These are phyloP conservation scores for Neotragus moschatus DNA, from an alignment of 2,113 vertebrate genomes.

Conservation along the genomic window DNA sequence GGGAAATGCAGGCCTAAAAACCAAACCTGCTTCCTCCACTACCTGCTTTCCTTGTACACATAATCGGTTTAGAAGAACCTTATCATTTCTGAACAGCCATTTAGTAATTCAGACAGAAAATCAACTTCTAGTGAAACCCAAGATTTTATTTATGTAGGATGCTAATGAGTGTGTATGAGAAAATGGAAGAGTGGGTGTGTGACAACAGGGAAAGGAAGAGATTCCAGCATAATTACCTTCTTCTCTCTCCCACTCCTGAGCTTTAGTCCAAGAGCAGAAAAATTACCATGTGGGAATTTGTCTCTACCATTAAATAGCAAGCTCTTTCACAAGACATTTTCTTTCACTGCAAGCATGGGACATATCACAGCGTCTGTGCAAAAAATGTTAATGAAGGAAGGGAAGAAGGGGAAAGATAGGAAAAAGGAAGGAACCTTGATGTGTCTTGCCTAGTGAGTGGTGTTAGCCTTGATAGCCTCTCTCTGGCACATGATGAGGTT, in stretches of 20 bases:
- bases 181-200: not conserved
- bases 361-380: not conserved
- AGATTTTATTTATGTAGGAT: not conserved
- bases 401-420: not conserved
- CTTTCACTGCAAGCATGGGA: not conserved
- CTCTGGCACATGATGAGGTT: not conserved
- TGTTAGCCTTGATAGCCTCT: not conserved
- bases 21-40: not conserved
- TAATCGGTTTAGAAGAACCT: not conserved
- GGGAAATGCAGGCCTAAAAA: not conserved
- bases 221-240: not conserved
- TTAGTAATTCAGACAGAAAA: slow-evolving; percentile 1
- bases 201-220: not conserved
- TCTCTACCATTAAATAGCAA: not conserved
- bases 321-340: not conserved
- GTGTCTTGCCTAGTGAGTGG: not conserved
- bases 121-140: not conserved
- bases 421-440: not conserved
- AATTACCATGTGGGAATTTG: not conserved
- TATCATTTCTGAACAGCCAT: not conserved
- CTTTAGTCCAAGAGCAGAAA: not conserved
- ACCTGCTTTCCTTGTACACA: not conserved
- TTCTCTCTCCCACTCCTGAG: not conserved
- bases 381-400: not conserved
- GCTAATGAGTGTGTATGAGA: not conserved